These are phyloP conservation scores for Ptyas mucosa DNA, from an alignment of 2,113 vertebrate species.

Conservation along the genomic window DNA sequence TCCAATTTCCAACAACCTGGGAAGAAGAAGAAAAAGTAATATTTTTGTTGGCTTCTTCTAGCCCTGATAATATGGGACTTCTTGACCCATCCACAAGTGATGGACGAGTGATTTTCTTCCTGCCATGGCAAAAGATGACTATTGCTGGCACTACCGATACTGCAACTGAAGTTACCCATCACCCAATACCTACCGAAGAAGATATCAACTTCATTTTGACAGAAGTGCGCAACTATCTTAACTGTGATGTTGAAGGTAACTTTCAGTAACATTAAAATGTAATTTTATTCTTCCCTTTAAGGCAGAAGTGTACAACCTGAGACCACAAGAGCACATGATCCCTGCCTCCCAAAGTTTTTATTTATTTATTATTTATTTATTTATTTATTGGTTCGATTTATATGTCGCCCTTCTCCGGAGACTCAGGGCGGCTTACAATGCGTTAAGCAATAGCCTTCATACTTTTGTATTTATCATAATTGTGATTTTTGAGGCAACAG, in stretches of 20 bases:
- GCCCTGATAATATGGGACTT: constrained; percentile 96
- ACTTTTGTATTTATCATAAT: no score
- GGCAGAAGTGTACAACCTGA: no score
- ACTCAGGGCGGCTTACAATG: no score
- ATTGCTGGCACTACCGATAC: constrained; percentile 95
- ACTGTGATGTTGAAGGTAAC: constrained; percentile 88
- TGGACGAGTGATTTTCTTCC: constrained; percentile 95
- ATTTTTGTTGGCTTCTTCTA: constrained; percentile 63
- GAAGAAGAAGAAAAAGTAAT: background rate
- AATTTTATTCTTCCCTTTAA: background rate
- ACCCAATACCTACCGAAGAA: constrained; percentile 85
- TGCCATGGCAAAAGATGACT: constrained; percentile 98
- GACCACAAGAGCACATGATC: background rate
- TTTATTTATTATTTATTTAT: no score
- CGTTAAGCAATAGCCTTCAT: no score
- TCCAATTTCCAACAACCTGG: background rate
- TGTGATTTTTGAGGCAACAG: background rate
- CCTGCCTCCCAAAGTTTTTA: accelerated
- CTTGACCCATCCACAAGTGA: constrained; percentile 95
- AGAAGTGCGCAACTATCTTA: constrained; percentile 93
- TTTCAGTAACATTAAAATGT: background rate
- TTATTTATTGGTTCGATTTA: no score
- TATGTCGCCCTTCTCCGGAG: no score
- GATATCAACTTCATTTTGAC: constrained; percentile 90
- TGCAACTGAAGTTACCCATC: constrained; percentile 81